Percentiles rank a stretch among this genome's conserved stretches.
Evolutionary conservation across 2,113 vertebrate species (phyloP).

Genomic region (Gallinago undulata): DNA sequence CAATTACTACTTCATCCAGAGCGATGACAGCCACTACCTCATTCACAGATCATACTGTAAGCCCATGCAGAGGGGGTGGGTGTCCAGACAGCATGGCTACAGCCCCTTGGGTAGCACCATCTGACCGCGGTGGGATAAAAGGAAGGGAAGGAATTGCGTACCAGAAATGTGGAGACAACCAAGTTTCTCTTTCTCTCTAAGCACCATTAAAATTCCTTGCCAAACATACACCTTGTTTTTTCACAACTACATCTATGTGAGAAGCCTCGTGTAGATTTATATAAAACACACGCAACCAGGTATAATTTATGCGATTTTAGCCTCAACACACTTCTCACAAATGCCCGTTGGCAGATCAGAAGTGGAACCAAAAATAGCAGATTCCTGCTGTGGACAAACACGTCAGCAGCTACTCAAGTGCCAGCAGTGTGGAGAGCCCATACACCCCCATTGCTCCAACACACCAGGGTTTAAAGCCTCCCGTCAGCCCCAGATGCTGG

Average conservation of each 20-base stretch:
- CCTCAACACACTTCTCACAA: not conserved
- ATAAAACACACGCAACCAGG: not conserved
- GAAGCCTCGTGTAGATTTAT: not conserved
- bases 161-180: not conserved
- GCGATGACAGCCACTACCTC: not conserved
- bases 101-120: not conserved
- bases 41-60: accelerated
- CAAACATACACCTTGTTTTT: accelerated
- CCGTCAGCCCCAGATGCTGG: accelerated
- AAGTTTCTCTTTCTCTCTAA: not conserved
- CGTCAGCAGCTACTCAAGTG: not conserved
- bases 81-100: not conserved
- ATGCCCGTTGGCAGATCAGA: not conserved
- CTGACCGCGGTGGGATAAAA: not conserved
- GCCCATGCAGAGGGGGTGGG: accelerated
- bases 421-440: not conserved
- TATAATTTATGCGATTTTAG: not conserved
- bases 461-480: not conserved
- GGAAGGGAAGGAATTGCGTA: accelerated
- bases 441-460: accelerated
- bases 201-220: not conserved
- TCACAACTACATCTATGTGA: not conserved
- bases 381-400: not conserved
- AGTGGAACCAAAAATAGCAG: not conserved
- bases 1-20: not conserved